Base-by-base conservation (phyloP, 2,113 vertebrate genomes). In the Alligator sinensis region DNA sequence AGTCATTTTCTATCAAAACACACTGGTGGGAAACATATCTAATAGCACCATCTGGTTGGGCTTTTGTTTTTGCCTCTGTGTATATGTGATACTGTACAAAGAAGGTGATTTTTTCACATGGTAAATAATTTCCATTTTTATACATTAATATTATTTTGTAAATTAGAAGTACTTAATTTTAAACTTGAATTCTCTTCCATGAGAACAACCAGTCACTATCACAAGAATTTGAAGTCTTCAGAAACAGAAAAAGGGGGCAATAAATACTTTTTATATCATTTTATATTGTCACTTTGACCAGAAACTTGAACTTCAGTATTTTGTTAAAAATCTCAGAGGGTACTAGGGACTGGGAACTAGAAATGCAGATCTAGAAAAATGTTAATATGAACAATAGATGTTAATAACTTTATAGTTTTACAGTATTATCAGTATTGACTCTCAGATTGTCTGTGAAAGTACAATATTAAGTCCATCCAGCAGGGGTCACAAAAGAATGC, bases 401-500 rank as follows among this genome's bases (percentile, higher is more conserved):
- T 47, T 47, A 47, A 47, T 47, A 47, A 47, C 47, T 47, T 47
- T 47, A 47, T 47, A 3, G 47, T 47, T 47, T 47, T 47, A 47
- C 47, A 47, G 47, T 25, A 24, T 24, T 38, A 74, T 22, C 34
- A 47, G 19, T 58, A 61, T 57, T 25, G 58, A 61, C 58, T 34
- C 55, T 24, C 18, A 57, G 28, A 16, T 62, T 9, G n/a, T 79
- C 34, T 74, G 79, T 78, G 68, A 89, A 90, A 78, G 17, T 54
- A n/a, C 63, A 72, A 15, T 86, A 14, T 64, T 82, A 57, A 22
- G 17, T 68, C 68, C 38, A 17, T 79, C 96, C 97, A 59, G 84
- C 91, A 97, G 97, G 89, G 97, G 97, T 92, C 97, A 81, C 93
- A 75, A 90, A 34, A 97, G 94, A 90, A 94, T 92, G 54, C 80